Percentiles rank a stretch among this genome's conserved stretches.
These are phyloP conservation scores for Etheostoma spectabile DNA, from an alignment of 2,113 vertebrate genomes.

Conservation along the genomic window DNA sequence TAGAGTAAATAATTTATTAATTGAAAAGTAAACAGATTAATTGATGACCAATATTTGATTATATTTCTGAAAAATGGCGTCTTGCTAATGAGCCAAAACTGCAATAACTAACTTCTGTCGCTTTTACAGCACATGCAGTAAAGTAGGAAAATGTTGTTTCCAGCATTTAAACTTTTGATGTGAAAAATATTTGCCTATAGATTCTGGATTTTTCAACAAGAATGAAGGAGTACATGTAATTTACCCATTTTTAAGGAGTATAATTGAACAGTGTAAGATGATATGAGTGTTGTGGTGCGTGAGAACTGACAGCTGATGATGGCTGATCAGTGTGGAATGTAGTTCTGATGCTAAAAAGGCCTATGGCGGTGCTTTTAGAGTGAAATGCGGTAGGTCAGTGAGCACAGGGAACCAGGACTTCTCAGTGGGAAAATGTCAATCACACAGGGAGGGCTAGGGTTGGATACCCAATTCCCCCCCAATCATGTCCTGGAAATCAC, in stretches of 20 bases:
- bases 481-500: conserved; percentile 18
- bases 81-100: too few relatives aligned
- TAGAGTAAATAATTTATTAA: too few relatives aligned
- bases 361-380: conserved; percentile 37
- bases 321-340: conserved; percentile 1
- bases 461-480: conserved; percentile 34
- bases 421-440: conserved; percentile 65
- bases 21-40: too few relatives aligned
- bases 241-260: not conserved
- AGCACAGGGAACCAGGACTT: conserved; percentile 57
- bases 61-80: too few relatives aligned
- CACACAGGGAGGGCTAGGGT: conserved; percentile 50
- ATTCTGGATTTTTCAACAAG: too few relatives aligned
- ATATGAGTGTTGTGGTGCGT: not conserved
- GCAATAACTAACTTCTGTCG: too few relatives aligned
- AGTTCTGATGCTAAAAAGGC: conserved; percentile 34
- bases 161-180: too few relatives aligned
- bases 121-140: too few relatives aligned
- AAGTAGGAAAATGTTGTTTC: too few relatives aligned
- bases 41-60: too few relatives aligned
- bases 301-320: not conserved
- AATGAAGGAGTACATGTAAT: not conserved
- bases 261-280: not conserved
- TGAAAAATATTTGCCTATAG: too few relatives aligned
- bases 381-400: conserved; percentile 61